Evolutionary conservation across 2,888 invertebrate genomes (phyloP).

Genomic region (Morpho helenor): DNA sequence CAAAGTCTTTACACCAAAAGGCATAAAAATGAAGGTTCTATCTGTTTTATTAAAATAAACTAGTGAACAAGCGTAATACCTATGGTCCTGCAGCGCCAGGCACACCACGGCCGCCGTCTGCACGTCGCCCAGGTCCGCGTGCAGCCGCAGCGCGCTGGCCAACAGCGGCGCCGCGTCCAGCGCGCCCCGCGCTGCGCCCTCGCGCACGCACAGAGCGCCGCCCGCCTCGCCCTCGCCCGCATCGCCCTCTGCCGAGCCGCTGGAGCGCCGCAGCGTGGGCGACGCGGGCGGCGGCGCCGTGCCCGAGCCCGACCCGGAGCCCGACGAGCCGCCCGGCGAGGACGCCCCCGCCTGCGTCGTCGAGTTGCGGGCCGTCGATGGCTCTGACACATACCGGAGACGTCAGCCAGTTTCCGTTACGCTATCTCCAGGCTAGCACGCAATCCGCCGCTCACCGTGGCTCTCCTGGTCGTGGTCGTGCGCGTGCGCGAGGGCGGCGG

Average conservation of each 20-base stretch:
- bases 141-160: constrained; percentile 85
- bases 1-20: no score
- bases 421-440: not conserved
- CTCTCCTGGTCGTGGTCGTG: constrained; percentile 11
- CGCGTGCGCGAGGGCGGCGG: constrained; percentile 33
- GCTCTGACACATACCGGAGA: constrained; percentile 4
- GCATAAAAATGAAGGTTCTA: no score
- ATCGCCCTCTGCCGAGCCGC: constrained; percentile 18
- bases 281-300: constrained; percentile 27
- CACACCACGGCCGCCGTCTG: constrained; percentile 92
- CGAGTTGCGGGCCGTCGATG: constrained; percentile 11
- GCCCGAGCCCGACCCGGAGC: constrained; percentile 13
- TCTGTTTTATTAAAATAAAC: no score
- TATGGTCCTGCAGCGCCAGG: constrained; percentile 87
- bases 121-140: constrained; percentile 92
- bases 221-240: constrained; percentile 20
- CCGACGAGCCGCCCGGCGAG: constrained; percentile 35
- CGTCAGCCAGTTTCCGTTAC: not conserved
- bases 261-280: constrained; percentile 24
- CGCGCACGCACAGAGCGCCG: constrained; percentile 32
- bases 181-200: constrained; percentile 58
- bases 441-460: constrained; percentile 2
- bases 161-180: constrained; percentile 84
- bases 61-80: constrained; percentile 29
- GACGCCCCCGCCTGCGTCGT: constrained; percentile 28